phyloP scores from a whole-genome alignment of 2,113 vertebrate genomes.

The Dolichallabes microphthalmus region DNA sequence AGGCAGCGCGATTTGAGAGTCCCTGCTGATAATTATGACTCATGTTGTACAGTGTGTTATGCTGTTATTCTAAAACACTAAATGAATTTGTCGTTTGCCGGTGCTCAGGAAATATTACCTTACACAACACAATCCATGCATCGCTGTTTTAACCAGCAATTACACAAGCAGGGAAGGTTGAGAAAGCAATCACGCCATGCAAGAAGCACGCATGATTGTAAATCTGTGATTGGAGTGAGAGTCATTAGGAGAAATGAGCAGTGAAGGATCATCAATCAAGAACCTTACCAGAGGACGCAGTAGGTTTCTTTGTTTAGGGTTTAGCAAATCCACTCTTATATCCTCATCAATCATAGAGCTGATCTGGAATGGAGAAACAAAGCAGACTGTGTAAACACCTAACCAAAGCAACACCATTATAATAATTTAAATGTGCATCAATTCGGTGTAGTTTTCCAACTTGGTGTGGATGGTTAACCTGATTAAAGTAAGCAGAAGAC shows the following conservation, averaged over 20 bases:
- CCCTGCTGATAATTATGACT: slow-evolving; percentile 53
- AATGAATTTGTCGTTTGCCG: slow-evolving; percentile 48
- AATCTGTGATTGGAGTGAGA: slow-evolving; percentile 50
- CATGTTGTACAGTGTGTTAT: slow-evolving; percentile 50
- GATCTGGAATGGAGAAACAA: slow-evolving; percentile 66
- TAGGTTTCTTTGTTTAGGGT: slow-evolving; percentile 64
- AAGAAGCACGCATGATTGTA: slow-evolving; percentile 39
- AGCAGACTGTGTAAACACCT: slow-evolving; percentile 56
- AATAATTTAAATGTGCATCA: slow-evolving; percentile 10
- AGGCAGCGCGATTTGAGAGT: slow-evolving; percentile 38
- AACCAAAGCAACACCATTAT: slow-evolving; percentile 55
- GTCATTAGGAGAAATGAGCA: slow-evolving; percentile 54
- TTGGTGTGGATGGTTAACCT: background rate
- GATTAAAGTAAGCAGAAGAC: slow-evolving; percentile 27
- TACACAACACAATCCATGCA: slow-evolving; percentile 20
- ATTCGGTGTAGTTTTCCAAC: slow-evolving; percentile 15
- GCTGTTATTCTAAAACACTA: slow-evolving; percentile 48
- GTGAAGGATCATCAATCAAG: slow-evolving; percentile 60
- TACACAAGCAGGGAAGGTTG: slow-evolving; percentile 30
- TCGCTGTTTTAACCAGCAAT: slow-evolving; percentile 40
- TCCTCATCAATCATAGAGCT: slow-evolving; percentile 73
- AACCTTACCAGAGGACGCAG: slow-evolving; percentile 69
- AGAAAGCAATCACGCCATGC: slow-evolving; percentile 44
- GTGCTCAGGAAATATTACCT: slow-evolving; percentile 49
- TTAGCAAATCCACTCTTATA: slow-evolving; percentile 64